Conservation (phyloP, 2,888 invertebrate genomes). For the Xestia rhomboidea region DNA sequence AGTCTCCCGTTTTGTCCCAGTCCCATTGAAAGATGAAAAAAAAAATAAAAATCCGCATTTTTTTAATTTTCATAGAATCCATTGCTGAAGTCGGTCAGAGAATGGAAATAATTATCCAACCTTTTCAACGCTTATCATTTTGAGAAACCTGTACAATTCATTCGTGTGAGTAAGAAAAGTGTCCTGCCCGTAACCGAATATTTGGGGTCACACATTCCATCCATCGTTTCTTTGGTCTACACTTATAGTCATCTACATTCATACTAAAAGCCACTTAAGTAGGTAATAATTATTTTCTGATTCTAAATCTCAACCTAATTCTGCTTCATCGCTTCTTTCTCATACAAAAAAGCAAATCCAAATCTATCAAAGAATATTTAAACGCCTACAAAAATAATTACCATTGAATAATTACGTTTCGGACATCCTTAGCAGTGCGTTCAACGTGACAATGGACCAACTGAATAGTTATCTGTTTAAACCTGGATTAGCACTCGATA, state of each 20-base stretch:
- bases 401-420: conserved; percentile 15
- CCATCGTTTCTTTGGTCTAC: too few species aligned
- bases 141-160: not conserved
- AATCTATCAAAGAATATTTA: not conserved
- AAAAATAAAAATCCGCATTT: not conserved
- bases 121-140: not conserved
- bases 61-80: not conserved
- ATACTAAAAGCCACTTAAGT: too few species aligned
- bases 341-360: not conserved
- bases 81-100: not conserved
- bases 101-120: not conserved
- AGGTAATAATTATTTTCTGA: not conserved
- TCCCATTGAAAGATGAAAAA: not conserved
- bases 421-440: conserved; percentile 76
- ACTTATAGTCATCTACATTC: too few species aligned
- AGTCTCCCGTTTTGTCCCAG: not conserved
- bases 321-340: not conserved
- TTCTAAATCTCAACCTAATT: not conserved
- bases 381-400: conserved; percentile 6
- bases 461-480: conserved; percentile 91
- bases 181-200: too few species aligned
- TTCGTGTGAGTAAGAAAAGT: not conserved
- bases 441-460: conserved; percentile 83
- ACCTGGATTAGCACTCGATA: conserved; percentile 91
- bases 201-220: too few species aligned